Conservation (phyloP, 2,113 vertebrate genomes). For the Pseudopipra pipra region DNA sequence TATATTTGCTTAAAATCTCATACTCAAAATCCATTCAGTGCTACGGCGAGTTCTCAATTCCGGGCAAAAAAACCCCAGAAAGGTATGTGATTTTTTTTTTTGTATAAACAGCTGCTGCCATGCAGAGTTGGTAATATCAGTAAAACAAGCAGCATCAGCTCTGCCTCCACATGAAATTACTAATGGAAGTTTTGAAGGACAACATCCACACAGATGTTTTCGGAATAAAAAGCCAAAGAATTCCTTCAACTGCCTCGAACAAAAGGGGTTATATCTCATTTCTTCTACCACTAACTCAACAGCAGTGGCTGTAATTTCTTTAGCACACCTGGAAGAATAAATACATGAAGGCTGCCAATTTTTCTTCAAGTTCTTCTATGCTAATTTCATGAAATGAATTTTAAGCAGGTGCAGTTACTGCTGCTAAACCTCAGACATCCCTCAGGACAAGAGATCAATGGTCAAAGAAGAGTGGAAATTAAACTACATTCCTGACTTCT, state of each 20-base stretch:
- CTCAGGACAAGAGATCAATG: neutral
- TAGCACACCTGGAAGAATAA: neutral
- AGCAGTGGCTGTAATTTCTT: neutral
- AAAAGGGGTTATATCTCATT: neutral
- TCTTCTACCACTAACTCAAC: neutral
- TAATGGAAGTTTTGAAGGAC: slow-evolving; percentile 24
- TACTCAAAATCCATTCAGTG: neutral
- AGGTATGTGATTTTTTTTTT: neutral
- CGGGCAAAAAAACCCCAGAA: neutral
- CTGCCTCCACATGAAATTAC: neutral
- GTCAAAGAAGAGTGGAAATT: neutral
- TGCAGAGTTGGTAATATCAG: neutral
- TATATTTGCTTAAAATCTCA: neutral
- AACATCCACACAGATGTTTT: slow-evolving; percentile 7
- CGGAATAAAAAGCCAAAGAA: neutral
- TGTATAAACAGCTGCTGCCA: neutral
- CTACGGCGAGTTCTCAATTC: neutral
- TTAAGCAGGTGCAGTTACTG: neutral
- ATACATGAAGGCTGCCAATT: neutral
- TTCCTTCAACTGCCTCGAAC: neutral
- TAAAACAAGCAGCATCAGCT: neutral
- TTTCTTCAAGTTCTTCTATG: neutral
- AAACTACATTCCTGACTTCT: neutral
- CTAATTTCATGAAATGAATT: neutral
- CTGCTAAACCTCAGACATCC: neutral